Base-by-base conservation (phyloP, 2,797 vertebrate species). In the Muscicapa comitata region DNA sequence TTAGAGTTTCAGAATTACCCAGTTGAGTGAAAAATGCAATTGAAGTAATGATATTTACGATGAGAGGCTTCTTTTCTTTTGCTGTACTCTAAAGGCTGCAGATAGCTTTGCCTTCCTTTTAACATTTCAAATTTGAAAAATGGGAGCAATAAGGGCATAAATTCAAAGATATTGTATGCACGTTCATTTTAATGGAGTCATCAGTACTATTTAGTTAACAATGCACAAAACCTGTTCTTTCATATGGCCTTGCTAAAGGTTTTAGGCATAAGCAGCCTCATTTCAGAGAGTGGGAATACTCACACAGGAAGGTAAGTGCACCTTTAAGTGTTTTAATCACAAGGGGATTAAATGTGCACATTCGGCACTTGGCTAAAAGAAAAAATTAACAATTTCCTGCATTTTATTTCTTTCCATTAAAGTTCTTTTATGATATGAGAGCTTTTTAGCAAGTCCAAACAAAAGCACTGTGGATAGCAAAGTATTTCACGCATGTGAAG, bases 161-260 rank as follows among this genome's bases (percentile, higher is more conserved):
- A 97, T 93, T 87, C 89, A 53, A 90, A 95, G 94, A 86, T 87
- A 92, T 0, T 71, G 80, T 68, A 88, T 50, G 71, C 63, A 73
- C 8, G 80, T 80, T 96, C 95, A 95, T 88, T 96, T 94, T 92
- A 95, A 94, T 50, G 55, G 81, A 94, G 80, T 92, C 80, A 85
- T 94, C 92, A 96, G 91, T 43, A 95, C 93, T 83, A 88, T 95
- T 90, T 88, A 93, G 77, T 88, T 95, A 97, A 83, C 92, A 94
- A 79, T 79, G 85, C 94, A 97, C 92, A 94, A 96, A 97, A 71
- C 72, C 80, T 95, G 3, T 23, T 53, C 38, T 85, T 68, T 82
- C 54, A 13, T 16, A 48, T 3, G n/a, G 68, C 28, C 50, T 63
- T 51, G 53, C 61, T 76, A 28, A 81, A 86, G 31, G 47, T 71